phyloP scores from a whole-genome alignment of 2,113 vertebrate genomes.

The Aphyosemion australe region DNA sequence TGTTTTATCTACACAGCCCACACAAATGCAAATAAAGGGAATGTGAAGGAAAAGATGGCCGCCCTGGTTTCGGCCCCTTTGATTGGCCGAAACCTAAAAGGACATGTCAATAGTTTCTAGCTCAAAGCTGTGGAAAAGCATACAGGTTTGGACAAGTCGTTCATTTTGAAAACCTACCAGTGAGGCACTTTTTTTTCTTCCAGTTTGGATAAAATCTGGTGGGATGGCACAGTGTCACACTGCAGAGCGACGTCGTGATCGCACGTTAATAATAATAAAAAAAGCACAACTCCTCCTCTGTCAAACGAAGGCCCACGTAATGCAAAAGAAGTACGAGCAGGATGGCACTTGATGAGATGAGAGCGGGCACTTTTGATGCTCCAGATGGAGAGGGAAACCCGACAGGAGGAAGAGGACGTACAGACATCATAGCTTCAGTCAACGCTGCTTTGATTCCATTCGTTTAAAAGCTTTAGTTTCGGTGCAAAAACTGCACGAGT shows the following conservation, averaged over 20 bases:
- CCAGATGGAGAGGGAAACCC: constrained; percentile 33
- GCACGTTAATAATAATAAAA: constrained; percentile 1
- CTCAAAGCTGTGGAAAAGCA: constrained; percentile 3
- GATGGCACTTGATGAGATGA: constrained; percentile 39
- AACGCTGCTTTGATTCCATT: constrained; percentile 42
- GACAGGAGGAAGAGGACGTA: constrained; percentile 24
- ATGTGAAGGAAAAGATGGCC: constrained; percentile 39
- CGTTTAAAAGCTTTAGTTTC: constrained; percentile 58
- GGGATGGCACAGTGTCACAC: constrained; percentile 58
- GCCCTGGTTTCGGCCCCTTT: constrained; percentile 23
- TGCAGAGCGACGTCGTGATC: constrained; percentile 12
- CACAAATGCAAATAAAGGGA: constrained; percentile 17
- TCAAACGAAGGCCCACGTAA: constrained; percentile 12
- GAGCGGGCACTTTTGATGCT: constrained; percentile 59
- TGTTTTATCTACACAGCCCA: constrained; percentile 9
- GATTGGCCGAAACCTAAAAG: constrained; percentile 16
- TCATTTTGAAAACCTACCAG: constrained; percentile 19
- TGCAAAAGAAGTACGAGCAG: constrained; percentile 16
- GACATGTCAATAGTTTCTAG: neutral
- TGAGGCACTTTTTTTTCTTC: constrained; percentile 66
- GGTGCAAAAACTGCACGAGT: constrained; percentile 66
- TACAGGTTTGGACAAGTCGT: neutral
- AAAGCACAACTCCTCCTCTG: constrained; percentile 14
- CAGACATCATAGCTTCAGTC: constrained; percentile 38
- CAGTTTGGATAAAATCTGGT: constrained; percentile 19